Evolutionary conservation across 2,113 vertebrate species (phyloP).

Genomic region (zebrafish (Danio rerio)): DNA sequence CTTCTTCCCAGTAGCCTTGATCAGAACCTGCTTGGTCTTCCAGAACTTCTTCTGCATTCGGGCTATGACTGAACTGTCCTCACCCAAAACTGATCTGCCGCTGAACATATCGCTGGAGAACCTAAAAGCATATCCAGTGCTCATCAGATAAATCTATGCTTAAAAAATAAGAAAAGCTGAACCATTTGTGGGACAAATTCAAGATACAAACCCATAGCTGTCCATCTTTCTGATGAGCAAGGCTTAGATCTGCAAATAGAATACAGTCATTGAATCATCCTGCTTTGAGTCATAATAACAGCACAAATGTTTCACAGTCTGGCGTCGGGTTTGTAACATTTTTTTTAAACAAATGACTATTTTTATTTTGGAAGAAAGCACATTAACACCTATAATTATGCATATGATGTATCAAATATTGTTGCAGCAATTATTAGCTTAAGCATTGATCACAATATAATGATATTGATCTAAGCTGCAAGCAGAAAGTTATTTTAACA

Average conservation of each 20-base stretch:
- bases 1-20: slow-evolving; percentile 87
- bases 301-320: background rate
- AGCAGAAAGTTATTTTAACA: too few relatives aligned
- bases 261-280: background rate
- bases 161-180: background rate
- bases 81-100: slow-evolving; percentile 71
- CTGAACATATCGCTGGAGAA: slow-evolving; percentile 75
- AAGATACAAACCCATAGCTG: slow-evolving; percentile 49
- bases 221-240: slow-evolving; percentile 41
- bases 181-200: background rate
- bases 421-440: too few relatives aligned
- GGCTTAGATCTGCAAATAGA: slow-evolving; percentile 36
- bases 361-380: background rate
- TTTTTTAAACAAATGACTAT: background rate
- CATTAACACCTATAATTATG: too few relatives aligned
- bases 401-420: too few relatives aligned
- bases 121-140: slow-evolving; percentile 56
- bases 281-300: background rate
- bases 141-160: background rate
- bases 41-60: slow-evolving; percentile 88
- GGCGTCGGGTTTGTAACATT: background rate
- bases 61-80: slow-evolving; percentile 78
- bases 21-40: slow-evolving; percentile 85
- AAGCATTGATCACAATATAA: too few relatives aligned
- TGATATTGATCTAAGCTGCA: too few relatives aligned